A percentile compares a stretch with the other conserved stretches of the same genome.
Evolutionary conservation across 2,113 vertebrate genomes (phyloP).

Genomic region (Rhadina sibilatrix): DNA sequence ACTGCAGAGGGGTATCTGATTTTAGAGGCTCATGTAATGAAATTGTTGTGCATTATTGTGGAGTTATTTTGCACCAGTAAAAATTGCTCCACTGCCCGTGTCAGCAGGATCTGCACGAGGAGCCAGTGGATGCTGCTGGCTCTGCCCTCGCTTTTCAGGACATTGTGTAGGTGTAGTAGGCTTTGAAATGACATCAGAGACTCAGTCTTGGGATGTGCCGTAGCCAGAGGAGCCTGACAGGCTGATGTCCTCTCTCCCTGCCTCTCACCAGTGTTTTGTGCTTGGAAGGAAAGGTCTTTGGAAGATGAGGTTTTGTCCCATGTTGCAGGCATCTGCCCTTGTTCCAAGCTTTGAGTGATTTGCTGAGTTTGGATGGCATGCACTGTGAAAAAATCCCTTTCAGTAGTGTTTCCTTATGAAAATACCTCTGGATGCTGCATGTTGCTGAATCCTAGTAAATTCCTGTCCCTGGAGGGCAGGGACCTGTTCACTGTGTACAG

Average conservation of each 20-base stretch:
- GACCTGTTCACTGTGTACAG: not conserved
- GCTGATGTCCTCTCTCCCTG: not conserved
- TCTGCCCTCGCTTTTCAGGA: not conserved
- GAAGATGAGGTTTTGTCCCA: not conserved
- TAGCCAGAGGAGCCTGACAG: not conserved
- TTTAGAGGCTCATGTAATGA: not conserved
- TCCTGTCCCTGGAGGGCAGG: not conserved
- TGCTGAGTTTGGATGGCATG: not conserved
- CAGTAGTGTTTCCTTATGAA: not conserved
- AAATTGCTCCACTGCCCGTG: not conserved
- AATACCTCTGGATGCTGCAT: not conserved
- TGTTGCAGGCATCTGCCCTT: not conserved
- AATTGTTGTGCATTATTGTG: not conserved
- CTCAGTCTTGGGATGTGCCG: not conserved
- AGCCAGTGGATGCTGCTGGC: not conserved
- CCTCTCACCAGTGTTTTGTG: not conserved
- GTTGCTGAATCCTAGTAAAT: not conserved
- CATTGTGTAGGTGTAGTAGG: not conserved
- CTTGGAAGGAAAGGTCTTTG: not conserved
- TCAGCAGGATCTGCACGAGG: not conserved
- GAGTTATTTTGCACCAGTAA: not conserved
- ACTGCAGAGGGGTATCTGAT: not conserved
- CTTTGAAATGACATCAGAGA: not conserved
- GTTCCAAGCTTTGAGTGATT: not conserved
- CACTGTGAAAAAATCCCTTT: not conserved